Conservation (phyloP, 2,888 invertebrate genomes). For the Lampropteryx suffumata region DNA sequence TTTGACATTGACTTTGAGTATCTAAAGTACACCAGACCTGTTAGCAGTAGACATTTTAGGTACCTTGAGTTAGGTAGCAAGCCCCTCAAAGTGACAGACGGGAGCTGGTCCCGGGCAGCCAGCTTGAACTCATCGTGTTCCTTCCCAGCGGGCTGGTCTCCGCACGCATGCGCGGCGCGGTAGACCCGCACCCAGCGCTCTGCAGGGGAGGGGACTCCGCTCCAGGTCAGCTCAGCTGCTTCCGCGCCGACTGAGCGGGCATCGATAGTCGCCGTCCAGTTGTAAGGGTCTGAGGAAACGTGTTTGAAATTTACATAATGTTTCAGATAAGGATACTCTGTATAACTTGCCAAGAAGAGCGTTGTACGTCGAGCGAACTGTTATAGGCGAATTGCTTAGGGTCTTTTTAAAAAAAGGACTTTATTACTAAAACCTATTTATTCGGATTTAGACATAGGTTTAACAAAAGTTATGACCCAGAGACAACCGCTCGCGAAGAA, state of each 20-base stretch:
- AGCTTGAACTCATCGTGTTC: constrained; percentile 53
- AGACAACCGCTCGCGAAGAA: no score
- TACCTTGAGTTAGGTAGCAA: constrained; percentile 13
- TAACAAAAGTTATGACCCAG: no score
- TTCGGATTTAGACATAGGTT: no score
- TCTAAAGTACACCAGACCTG: no score
- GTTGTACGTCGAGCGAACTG: no score
- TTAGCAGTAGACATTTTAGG: background rate
- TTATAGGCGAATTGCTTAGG: no score
- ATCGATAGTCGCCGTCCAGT: constrained; percentile 90
- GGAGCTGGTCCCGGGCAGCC: constrained; percentile 2
- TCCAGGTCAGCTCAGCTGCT: constrained; percentile 91
- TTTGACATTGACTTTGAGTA: no score
- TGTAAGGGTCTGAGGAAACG: constrained; percentile 86
- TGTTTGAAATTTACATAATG: background rate
- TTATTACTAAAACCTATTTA: no score
- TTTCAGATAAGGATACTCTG: no score
- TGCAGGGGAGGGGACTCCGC: constrained; percentile 93
- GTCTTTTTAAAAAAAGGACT: no score
- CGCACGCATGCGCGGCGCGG: constrained; percentile 87
- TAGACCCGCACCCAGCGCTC: constrained; percentile 96
- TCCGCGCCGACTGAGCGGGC: constrained; percentile 89
- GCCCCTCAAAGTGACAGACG: constrained; percentile 3
- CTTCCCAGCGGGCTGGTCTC: constrained; percentile 52
- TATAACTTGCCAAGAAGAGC: no score